A percentile compares a stretch with the other conserved stretches of the same genome.
These are phyloP conservation scores for Cassiopea andromeda DNA, from an alignment of 30 jellyfish, hydroid and myxozoan genomes.

Conservation along the genomic window DNA sequence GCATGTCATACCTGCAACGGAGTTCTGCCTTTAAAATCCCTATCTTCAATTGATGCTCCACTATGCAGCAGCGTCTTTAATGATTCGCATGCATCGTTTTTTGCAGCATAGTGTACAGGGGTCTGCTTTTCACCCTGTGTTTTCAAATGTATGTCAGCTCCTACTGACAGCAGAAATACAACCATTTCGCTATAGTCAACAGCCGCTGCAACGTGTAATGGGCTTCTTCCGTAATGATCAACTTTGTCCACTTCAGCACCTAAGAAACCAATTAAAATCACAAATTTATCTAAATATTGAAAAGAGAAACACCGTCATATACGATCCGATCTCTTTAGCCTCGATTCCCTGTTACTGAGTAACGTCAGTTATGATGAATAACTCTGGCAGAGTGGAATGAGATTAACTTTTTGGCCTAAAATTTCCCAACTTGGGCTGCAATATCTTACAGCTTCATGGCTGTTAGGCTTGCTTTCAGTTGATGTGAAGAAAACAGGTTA, in stretches of 20 bases:
- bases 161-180: conserved; percentile 65
- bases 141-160: conserved; percentile 80
- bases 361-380: too few relatives aligned
- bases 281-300: too few relatives aligned
- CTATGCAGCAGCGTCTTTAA: conserved; percentile 57
- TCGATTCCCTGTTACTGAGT: too few relatives aligned
- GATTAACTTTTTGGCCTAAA: too few relatives aligned
- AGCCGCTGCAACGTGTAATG: conserved; percentile 98
- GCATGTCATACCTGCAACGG: conserved; percentile 86
- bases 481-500: too few relatives aligned
- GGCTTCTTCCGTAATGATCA: conserved; percentile 94
- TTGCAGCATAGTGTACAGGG: conserved; percentile 96
- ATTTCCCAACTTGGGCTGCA: too few relatives aligned
- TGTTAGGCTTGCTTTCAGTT: too few relatives aligned
- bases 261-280: background rate
- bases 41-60: conserved; percentile 87
- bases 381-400: too few relatives aligned
- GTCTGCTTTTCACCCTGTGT: conserved; percentile 94
- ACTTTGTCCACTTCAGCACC: conserved; percentile 91
- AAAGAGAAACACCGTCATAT: too few relatives aligned
- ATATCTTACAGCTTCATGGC: too few relatives aligned
- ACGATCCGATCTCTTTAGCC: too few relatives aligned
- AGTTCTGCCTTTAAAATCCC: conserved; percentile 92
- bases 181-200: conserved; percentile 96
- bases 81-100: conserved; percentile 88